A percentile compares a stretch with the other conserved stretches of the same genome.
These are phyloP conservation scores for Rhingia rostrata DNA, from an alignment of 2,888 invertebrate genomes.

Conservation along the genomic window DNA sequence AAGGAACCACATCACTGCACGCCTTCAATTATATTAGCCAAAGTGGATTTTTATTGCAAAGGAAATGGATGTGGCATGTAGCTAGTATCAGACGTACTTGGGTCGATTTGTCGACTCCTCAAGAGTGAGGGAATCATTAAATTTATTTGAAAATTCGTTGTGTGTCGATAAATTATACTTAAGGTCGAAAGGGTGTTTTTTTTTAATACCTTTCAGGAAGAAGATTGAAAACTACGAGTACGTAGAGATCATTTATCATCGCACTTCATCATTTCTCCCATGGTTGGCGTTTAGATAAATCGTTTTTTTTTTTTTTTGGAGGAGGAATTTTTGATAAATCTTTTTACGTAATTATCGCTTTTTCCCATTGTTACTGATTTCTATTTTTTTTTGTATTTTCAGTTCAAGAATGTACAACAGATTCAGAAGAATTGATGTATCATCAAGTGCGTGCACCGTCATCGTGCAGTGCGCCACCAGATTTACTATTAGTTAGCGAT, in stretches of 20 bases:
- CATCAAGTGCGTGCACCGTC: conserved; percentile 85
- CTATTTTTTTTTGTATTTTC: conserved; percentile 78
- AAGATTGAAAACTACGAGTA: neutral
- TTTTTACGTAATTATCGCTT: conserved; percentile 6
- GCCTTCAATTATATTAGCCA: conserved; percentile 47
- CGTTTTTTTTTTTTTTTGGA: neutral
- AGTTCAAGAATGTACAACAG: conserved; percentile 88
- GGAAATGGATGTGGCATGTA: conserved; percentile 26
- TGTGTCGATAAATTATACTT: conserved; percentile 15
- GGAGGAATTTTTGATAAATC: conserved; percentile 30
- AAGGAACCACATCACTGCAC: conserved; percentile 5
- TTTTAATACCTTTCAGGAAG: conserved; percentile 26
- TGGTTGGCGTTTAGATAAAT: conserved; percentile 25
- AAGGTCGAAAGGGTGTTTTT: conserved; percentile 7
- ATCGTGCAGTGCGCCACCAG: conserved; percentile 87
- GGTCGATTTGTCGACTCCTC: conserved; percentile 15
- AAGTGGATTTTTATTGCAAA: conserved; percentile 69
- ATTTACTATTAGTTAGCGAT: conserved; percentile 85
- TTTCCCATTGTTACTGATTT: conserved; percentile 13
- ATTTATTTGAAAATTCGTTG: conserved; percentile 7
- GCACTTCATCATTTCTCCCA: conserved; percentile 13
- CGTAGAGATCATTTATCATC: conserved; percentile 40
- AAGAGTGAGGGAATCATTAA: conserved; percentile 35
- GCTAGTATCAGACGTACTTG: conserved; percentile 6
- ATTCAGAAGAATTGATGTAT: conserved; percentile 88